Conservation (phyloP, 2,113 vertebrate genomes). For the Craseonycteris thonglongyai region DNA sequence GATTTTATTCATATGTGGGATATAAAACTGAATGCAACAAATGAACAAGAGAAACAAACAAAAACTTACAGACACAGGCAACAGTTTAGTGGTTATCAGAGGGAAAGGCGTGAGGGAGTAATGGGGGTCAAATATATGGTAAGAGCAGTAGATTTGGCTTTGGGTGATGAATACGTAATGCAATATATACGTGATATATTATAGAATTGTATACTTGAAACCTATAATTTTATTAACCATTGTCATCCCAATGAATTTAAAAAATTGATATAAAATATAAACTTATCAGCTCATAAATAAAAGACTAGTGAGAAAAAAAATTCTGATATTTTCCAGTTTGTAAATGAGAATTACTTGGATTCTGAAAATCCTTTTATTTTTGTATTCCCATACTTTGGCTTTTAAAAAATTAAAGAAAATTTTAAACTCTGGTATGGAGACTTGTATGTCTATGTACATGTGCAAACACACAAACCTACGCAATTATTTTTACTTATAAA, state of each 20-base stretch:
- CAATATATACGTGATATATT: neutral
- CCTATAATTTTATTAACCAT: too few species aligned
- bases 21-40: neutral
- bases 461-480: neutral
- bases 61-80: neutral
- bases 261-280: too few species aligned
- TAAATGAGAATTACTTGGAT: neutral
- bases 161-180: neutral
- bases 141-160: neutral
- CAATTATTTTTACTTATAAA: neutral
- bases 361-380: constrained; percentile 9
- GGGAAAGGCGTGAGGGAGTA: neutral
- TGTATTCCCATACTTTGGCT: neutral
- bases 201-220: too few species aligned
- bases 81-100: neutral
- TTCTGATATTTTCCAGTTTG: neutral
- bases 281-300: too few species aligned
- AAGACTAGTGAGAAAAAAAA: neutral
- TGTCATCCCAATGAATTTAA: too few species aligned
- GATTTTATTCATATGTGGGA: neutral
- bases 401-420: neutral
- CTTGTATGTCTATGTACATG: neutral
- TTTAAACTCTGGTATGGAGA: neutral
- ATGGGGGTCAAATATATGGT: neutral
- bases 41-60: neutral